A percentile compares a stretch with the other conserved stretches of the same genome.
Evolutionary conservation across 2,113 vertebrate genomes (phyloP).

Genomic region (Coreoperca whiteheadi): DNA sequence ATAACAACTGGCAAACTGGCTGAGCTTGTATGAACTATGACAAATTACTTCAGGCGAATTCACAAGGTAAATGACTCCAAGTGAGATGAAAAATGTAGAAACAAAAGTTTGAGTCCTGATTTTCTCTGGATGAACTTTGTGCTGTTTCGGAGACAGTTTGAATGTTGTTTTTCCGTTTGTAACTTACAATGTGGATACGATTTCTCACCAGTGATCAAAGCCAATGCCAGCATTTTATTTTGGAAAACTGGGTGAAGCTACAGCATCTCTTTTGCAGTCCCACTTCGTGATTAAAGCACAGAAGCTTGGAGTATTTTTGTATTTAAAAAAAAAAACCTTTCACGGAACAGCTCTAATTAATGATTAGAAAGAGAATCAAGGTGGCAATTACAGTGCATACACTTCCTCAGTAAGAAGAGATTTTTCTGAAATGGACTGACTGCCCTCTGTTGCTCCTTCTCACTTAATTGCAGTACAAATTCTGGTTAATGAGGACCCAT

Average conservation of each 20-base stretch:
- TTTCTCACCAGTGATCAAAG: background rate
- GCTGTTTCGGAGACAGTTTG: background rate
- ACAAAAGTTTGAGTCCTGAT: background rate
- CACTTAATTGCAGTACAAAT: background rate
- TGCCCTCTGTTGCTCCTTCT: constrained; percentile 1
- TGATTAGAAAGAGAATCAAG: constrained; percentile 1
- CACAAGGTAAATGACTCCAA: background rate
- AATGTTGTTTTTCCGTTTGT: background rate
- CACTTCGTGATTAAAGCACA: background rate
- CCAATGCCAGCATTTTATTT: background rate
- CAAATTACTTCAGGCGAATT: background rate
- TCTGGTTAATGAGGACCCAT: constrained; percentile 19
- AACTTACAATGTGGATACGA: background rate
- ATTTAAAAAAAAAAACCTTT: background rate
- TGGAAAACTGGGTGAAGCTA: too few relatives aligned
- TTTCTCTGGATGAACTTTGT: background rate
- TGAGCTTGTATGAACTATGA: too few relatives aligned
- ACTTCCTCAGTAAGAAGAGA: constrained; percentile 1
- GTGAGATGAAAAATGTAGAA: too few relatives aligned
- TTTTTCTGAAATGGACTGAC: background rate
- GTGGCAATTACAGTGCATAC: background rate
- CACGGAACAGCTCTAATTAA: constrained; percentile 36
- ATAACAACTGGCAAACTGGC: constrained; percentile 8
- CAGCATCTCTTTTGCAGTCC: background rate
- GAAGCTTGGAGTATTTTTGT: background rate